These are phyloP conservation scores for Chironomus tepperi DNA, from an alignment of 1,140 invertebrate genomes.

Conservation along the genomic window DNA sequence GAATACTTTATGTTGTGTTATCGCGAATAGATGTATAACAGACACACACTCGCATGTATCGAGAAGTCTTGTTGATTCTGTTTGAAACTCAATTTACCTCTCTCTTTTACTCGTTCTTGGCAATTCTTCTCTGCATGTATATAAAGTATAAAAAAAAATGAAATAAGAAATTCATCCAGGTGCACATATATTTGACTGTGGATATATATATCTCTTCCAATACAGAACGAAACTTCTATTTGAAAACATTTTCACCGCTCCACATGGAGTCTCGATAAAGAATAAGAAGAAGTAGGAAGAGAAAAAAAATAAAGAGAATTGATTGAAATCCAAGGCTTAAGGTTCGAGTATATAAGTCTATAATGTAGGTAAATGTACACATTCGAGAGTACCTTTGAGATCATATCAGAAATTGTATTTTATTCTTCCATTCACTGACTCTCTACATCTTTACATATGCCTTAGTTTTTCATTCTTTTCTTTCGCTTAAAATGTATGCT, in stretches of 20 bases:
- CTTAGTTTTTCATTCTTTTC: too few species aligned
- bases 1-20: background rate
- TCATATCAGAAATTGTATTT: slow-evolving; percentile 13
- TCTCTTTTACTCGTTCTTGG: background rate
- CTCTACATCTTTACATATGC: too few species aligned
- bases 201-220: too few species aligned
- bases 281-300: background rate
- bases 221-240: background rate
- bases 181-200: background rate
- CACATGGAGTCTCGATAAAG: background rate
- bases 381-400: background rate
- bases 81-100: slow-evolving; percentile 13
- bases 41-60: background rate
- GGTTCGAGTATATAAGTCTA: background rate
- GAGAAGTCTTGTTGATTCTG: background rate
- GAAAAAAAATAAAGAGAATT: slow-evolving; percentile 2
- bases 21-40: slow-evolving; percentile 12
- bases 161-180: slow-evolving; percentile 6
- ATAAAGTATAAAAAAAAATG: background rate
- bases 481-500: too few species aligned
- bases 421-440: background rate
- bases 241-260: background rate
- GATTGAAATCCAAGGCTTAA: slow-evolving; percentile 12
- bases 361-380: too few species aligned
- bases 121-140: background rate